A percentile compares a stretch with the other conserved stretches of the same genome.
phyloP scores from a whole-genome alignment of 1,140 invertebrate genomes.

The Plectus sambesii region DNA sequence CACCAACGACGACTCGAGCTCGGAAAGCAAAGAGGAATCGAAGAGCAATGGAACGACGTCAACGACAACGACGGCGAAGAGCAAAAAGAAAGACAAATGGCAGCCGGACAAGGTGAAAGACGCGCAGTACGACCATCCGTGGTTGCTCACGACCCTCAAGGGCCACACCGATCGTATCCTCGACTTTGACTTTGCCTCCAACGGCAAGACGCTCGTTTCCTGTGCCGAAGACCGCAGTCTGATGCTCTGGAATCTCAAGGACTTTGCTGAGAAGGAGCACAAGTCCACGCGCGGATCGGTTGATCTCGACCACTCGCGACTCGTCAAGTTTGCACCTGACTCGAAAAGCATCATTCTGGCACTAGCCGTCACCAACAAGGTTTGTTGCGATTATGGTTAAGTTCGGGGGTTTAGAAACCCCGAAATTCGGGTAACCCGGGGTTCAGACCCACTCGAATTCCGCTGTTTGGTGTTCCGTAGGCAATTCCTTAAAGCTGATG shows the following conservation, averaged over 20 bases:
- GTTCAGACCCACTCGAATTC: too few relatives aligned
- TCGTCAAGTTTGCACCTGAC: constrained; percentile 72
- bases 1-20: constrained; percentile 5
- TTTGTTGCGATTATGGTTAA: neutral
- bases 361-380: constrained; percentile 18
- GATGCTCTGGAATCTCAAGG: constrained; percentile 66
- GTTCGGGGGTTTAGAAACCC: too few relatives aligned
- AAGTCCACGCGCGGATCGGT: constrained; percentile 62
- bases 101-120: constrained; percentile 26
- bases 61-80: neutral
- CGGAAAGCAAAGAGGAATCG: too few relatives aligned
- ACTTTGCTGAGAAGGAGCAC: constrained; percentile 59
- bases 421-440: too few relatives aligned
- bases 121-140: constrained; percentile 57
- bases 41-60: too few relatives aligned
- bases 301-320: constrained; percentile 65
- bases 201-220: constrained; percentile 68
- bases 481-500: too few relatives aligned
- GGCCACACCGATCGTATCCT: constrained; percentile 62
- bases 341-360: constrained; percentile 52
- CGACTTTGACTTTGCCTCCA: constrained; percentile 65
- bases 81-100: constrained; percentile 19
- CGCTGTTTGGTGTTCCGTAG: too few relatives aligned
- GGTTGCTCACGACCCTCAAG: constrained; percentile 64
- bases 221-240: constrained; percentile 71